Evolutionary conservation across 2,113 vertebrate species (phyloP).

Genomic region (Eulemur rufifrons): DNA sequence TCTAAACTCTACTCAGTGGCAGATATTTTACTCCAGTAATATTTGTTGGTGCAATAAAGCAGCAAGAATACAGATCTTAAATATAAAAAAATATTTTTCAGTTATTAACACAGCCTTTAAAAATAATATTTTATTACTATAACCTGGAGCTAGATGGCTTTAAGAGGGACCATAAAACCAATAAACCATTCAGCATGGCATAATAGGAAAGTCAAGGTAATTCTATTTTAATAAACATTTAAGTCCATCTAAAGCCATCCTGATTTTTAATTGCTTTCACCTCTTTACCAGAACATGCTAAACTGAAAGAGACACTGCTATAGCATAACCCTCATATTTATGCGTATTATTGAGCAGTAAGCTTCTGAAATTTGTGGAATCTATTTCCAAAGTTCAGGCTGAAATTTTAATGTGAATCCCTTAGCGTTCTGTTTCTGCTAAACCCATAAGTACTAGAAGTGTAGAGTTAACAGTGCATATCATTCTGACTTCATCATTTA

Average conservation of each 20-base stretch:
- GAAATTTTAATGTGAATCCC: neutral
- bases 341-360: neutral
- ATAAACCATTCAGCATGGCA: neutral
- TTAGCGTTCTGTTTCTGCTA: neutral
- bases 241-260: neutral
- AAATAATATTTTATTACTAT: conserved; percentile 16
- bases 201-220: conserved; percentile 3
- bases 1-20: neutral
- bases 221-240: conserved; percentile 53
- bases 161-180: neutral
- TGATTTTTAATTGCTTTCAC: conserved; percentile 39
- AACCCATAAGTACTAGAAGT: neutral
- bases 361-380: neutral
- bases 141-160: neutral
- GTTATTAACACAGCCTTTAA: conserved; percentile 30
- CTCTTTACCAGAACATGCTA: neutral
- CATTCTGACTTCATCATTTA: conserved; percentile 71
- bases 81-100: neutral
- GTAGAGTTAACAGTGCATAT: conserved; percentile 60
- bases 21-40: neutral
- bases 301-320: neutral
- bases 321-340: neutral
- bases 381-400: conserved; percentile 13
- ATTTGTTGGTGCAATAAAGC: neutral
- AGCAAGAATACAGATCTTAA: neutral